Evolutionary conservation across 2,888 invertebrate species (phyloP), one percentile per base, ranked within the genome.

Genomic region (Eupelmus urozonus): DNA sequence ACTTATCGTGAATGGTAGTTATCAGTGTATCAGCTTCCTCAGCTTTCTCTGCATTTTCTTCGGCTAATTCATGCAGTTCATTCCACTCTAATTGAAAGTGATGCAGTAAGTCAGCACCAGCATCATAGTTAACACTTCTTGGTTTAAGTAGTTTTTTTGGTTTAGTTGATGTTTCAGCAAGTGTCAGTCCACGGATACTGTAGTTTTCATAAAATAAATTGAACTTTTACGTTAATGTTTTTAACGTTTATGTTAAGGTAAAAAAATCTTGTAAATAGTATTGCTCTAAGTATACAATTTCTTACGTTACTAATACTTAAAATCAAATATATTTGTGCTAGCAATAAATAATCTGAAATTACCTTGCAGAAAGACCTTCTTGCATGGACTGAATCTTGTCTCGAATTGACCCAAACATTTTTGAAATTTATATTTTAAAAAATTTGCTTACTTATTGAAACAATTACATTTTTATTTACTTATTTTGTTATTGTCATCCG

Each of bases 31-130:
- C 92, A 1, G 93, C 94, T 63, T 91, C 91, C 84, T 90, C 92
- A 9, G 95, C 94, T 83, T 90, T 90, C 34, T 86, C 86, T 0
- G 92, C 91, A 86, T 94, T 95, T 67, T 91, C 91, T 83, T 95
- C 95, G 1, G 94, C 93, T 77, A 93, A 91, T 81, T 92, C 91
- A 82, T 95, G 95, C 60, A 95, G 87, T 83, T 93, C 92, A 20
- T 92, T 92, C 95, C 95, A 96, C 80, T 94, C 91, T 62, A 93
- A 90, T 87, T 95, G 94, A 88, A 94, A 95, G 88, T 94, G 93
- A 80, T 93, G 92, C 63, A 95, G 88, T 79, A 95, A 90, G 80
- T 93, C 93, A 42, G 93, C 93, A 4, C 95, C 95, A 82, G 94
- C 94, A 85, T 93, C 92, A 67, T 90, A 90, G 87, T 93, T 91